A percentile compares a stretch with the other conserved stretches of the same genome.
Conservation (phyloP, 2,797 vertebrate species). For the Syncerus caffer region DNA sequence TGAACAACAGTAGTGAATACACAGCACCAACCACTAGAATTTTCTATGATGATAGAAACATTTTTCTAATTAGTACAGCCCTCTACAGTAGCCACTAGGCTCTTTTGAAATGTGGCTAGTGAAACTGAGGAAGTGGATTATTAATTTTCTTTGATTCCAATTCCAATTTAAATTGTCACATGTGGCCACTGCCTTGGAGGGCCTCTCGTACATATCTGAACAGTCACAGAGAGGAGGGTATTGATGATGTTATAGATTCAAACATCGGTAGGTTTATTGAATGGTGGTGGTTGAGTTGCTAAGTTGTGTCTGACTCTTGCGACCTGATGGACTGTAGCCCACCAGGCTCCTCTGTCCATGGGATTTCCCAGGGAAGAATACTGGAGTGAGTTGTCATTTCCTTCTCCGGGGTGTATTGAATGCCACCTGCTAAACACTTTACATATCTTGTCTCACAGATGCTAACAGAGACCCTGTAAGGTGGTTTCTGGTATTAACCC, state of each 20-base stretch:
- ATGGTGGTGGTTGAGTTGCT: neutral
- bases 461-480: neutral
- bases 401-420: neutral
- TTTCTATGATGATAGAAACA: neutral
- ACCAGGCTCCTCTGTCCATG: neutral
- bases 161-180: neutral
- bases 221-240: neutral
- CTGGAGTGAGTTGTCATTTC: neutral
- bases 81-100: neutral
- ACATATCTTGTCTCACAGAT: neutral
- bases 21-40: neutral
- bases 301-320: neutral
- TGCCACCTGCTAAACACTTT: neutral
- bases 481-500: neutral
- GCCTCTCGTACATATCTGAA: neutral
- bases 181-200: neutral
- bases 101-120: neutral
- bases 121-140: neutral
- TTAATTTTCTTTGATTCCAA: neutral
- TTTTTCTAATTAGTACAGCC: neutral
- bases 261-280: neutral
- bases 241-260: neutral
- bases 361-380: neutral
- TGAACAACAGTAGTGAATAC: neutral
- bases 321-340: neutral